Evolutionary conservation across 2,888 invertebrate species (phyloP), one percentile per base, ranked within the genome.

Genomic region (Lepetodrilus schrolli): DNA sequence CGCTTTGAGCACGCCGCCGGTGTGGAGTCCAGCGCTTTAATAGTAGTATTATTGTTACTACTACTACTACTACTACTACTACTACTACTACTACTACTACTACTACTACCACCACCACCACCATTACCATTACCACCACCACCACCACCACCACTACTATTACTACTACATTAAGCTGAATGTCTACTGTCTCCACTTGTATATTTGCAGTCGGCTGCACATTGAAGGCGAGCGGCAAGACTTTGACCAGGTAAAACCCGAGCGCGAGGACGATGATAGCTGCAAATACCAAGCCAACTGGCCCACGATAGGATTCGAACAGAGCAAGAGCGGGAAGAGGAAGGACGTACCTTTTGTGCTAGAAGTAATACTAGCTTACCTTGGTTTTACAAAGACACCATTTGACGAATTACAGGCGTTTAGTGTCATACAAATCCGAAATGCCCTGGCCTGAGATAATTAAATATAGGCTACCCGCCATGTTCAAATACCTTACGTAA

Each of bases 261-360:
- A 70, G 20, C 70, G 47, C 10, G n/a, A 48, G n/a, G 74, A 70
- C 21, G 68, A 68, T 30, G 74, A 70, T 66, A 34, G 65, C 20
- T 37, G 65, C 51, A 36, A 34, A 20, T 74, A 70, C 36, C 47
- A 65, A 17, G 70, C 74, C 8, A 43, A 47, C 4, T 74, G 70
- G 65, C 47, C 65, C 2, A 65, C 74, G 1, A 38, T 70, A 2
- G 66, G 70, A 34, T 70, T 20, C 26, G 66, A 70, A 7, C 26
- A 47, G n/a, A 58, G n/a, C 43, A 74, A 70, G 37, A 37, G 70
- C 58, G 74, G 70, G 38, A 66, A 70, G 37, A 70, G 74, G 30
- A 74, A 74, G 51, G 74, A 74, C 10, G 38, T 74, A 13, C 38
- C 47, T 7, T 34, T 74, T 10, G 23, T 70, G 8, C 30, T 74